Conservation (phyloP, 2,113 vertebrate species). For the Brachionichthys hirsutus region DNA sequence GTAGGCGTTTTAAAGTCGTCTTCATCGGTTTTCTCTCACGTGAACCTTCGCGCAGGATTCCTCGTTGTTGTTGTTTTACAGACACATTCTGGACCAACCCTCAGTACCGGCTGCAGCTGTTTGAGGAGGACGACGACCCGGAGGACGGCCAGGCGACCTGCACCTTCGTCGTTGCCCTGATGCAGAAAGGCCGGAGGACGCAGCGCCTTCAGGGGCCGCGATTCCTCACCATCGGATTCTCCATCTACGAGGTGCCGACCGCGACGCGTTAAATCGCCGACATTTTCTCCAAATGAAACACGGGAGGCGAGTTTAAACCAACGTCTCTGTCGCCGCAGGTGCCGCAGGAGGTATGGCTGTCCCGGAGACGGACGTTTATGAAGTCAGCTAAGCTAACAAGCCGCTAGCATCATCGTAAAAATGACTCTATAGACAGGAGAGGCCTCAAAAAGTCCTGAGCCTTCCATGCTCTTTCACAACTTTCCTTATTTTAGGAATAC, state of each 20-base stretch:
- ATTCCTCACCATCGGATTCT: slow-evolving; percentile 93
- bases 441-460: too few relatives aligned
- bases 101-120: slow-evolving; percentile 90
- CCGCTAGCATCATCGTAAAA: too few relatives aligned
- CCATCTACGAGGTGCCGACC: slow-evolving; percentile 90
- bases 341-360: slow-evolving; percentile 84
- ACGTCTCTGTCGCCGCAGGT: slow-evolving; percentile 74
- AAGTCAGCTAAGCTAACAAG: background rate
- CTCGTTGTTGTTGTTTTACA: slow-evolving; percentile 49
- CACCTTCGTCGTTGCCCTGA: slow-evolving; percentile 92
- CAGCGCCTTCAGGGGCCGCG: slow-evolving; percentile 85
- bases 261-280: background rate
- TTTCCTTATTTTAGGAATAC: background rate
- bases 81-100: slow-evolving; percentile 99
- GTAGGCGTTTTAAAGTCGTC: too few relatives aligned
- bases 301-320: background rate
- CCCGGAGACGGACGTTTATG: slow-evolving; percentile 8
- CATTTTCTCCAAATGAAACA: background rate
- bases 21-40: too few relatives aligned
- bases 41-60: too few relatives aligned
- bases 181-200: slow-evolving; percentile 97
- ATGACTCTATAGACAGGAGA: too few relatives aligned
- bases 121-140: slow-evolving; percentile 92
- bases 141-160: slow-evolving; percentile 85
- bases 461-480: too few relatives aligned